These are phyloP conservation scores for Sarcophaga subvicina DNA, from an alignment of 2,888 invertebrate species.

Conservation along the genomic window DNA sequence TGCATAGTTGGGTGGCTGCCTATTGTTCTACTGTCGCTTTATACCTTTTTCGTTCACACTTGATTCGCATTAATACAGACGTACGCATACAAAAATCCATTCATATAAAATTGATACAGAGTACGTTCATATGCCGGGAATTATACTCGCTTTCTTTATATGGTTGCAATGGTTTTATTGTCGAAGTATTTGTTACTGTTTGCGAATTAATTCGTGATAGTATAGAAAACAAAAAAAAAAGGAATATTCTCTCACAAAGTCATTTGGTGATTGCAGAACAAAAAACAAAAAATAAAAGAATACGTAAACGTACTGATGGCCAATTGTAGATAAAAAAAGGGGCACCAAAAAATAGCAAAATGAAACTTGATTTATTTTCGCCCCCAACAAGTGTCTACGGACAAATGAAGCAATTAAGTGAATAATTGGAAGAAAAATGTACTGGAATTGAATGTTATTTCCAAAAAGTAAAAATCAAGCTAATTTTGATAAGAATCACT, in stretches of 20 bases:
- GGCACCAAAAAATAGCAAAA: not conserved
- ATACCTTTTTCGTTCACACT: constrained; percentile 50
- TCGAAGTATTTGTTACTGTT: constrained; percentile 5
- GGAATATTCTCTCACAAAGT: no score
- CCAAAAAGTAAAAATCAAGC: no score
- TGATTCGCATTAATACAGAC: constrained; percentile 20
- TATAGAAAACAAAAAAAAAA: not conserved
- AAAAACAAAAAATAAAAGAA: not conserved
- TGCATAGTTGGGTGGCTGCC: not conserved
- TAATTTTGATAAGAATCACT: no score
- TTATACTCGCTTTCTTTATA: no score
- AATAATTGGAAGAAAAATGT: constrained; percentile 24
- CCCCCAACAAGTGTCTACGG: constrained; percentile 12
- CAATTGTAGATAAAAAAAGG: no score
- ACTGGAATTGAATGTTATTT: no score
- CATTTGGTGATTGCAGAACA: constrained; percentile 16
- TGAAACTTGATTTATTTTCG: constrained; percentile 13
- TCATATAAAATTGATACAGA: no score
- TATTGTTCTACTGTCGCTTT: not conserved
- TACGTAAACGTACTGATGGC: no score
- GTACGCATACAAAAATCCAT: not conserved
- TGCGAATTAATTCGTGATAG: constrained; percentile 49
- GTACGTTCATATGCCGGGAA: no score
- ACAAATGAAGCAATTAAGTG: constrained; percentile 21
- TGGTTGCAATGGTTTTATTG: not conserved